These are phyloP conservation scores for Argyresthia albistria DNA, from an alignment of 2,888 invertebrate species.

Conservation along the genomic window DNA sequence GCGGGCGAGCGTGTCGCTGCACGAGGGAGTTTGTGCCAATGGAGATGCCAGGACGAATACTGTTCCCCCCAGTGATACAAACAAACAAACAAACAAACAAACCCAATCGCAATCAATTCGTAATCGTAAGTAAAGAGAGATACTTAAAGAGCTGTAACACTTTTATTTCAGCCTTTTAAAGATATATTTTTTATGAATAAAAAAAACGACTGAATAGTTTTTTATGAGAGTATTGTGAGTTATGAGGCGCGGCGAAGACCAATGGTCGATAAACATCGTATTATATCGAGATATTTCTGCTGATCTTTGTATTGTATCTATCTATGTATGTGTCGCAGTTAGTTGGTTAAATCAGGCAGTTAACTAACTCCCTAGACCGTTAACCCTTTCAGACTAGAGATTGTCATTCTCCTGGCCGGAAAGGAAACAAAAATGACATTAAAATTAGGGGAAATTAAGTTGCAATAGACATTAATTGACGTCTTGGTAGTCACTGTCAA, in stretches of 20 bases:
- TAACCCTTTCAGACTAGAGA: no score
- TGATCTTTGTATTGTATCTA: constrained; percentile 31
- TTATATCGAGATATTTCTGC: constrained; percentile 62
- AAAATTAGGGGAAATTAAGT: no score
- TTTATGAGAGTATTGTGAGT: constrained; percentile 68
- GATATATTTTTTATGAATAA: constrained; percentile 71
- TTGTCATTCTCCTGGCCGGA: no score
- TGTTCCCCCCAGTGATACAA: constrained; percentile 44
- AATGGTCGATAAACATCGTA: constrained; percentile 64
- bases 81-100: no score
- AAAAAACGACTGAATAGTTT: constrained; percentile 72
- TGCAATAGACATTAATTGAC: no score
- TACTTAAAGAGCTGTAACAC: constrained; percentile 42
- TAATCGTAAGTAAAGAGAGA: constrained; percentile 22
- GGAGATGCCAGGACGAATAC: no score
- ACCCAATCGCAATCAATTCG: constrained; percentile 31
- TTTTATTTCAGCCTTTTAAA: constrained; percentile 70
- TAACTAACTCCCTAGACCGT: no score
- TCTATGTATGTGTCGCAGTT: constrained; percentile 2
- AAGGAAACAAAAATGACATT: no score
- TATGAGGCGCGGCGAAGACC: constrained; percentile 46
- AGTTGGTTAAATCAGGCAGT: no score
- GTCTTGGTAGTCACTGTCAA: no score
- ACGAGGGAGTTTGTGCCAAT: constrained; percentile 24
- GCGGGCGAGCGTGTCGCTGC: no score